A percentile compares a stretch with the other conserved stretches of the same genome.
phyloP scores from a whole-genome alignment of 2,113 vertebrate genomes.

The Lophura nycthemera region DNA sequence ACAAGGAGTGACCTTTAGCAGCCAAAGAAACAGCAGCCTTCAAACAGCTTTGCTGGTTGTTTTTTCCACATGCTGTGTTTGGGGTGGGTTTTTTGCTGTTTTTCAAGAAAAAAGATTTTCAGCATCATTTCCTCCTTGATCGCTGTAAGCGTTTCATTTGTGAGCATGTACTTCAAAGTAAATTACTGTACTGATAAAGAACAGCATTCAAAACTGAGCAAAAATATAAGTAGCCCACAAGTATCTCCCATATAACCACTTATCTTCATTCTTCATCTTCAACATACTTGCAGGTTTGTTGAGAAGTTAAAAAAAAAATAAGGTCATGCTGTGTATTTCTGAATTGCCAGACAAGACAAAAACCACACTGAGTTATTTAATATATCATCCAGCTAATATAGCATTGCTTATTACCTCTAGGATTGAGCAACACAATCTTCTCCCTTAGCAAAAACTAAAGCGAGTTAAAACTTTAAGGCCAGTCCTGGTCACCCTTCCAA shows the following conservation, averaged over 20 bases:
- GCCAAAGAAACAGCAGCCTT: background rate
- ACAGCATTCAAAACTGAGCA: conserved; percentile 6
- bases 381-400: background rate
- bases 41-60: background rate
- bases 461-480: background rate
- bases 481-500: background rate
- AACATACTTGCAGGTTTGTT: background rate
- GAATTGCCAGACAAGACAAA: conserved; percentile 5
- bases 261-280: conserved; percentile 22
- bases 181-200: conserved; percentile 12
- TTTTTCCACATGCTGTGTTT: background rate
- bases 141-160: background rate
- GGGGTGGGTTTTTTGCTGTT: background rate
- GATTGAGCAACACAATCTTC: background rate
- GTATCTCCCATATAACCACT: background rate
- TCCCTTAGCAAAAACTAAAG: background rate
- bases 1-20: background rate
- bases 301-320: background rate
- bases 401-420: background rate
- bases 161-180: conserved; percentile 1
- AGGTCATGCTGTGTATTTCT: background rate
- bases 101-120: background rate
- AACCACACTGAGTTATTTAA: background rate
- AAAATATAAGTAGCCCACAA: conserved; percentile 19
- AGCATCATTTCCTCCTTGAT: background rate